Percentiles rank a stretch among this genome's conserved stretches.
phyloP scores from a whole-genome alignment of 2,888 invertebrate species.

The Bombylius major region DNA sequence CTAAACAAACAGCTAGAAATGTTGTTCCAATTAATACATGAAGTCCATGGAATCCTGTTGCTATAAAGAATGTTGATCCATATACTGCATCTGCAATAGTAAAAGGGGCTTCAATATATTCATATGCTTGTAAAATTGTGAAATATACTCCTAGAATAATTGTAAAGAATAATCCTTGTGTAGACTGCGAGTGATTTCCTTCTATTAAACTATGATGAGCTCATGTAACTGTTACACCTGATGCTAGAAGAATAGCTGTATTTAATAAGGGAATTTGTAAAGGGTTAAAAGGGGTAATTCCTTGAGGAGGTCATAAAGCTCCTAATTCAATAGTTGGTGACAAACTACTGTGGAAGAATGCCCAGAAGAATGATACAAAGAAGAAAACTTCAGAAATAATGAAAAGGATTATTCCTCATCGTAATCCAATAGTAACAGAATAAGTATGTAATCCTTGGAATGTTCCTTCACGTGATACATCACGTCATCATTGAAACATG shows the following conservation, averaged over 20 bases:
- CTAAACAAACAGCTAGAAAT: conserved; percentile 41
- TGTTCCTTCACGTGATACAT: conserved; percentile 52
- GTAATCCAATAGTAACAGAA: conserved; percentile 44
- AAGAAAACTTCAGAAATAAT: conserved; percentile 56
- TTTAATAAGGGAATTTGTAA: conserved; percentile 59
- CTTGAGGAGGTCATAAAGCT: conserved; percentile 49
- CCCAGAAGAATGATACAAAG: conserved; percentile 48
- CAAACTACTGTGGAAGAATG: conserved; percentile 32
- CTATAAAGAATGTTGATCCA: conserved; percentile 57
- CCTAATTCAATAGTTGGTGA: conserved; percentile 46
- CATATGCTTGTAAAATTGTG: conserved; percentile 50
- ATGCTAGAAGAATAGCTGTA: conserved; percentile 57
- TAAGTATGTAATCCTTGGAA: conserved; percentile 52
- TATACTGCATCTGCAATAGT: conserved; percentile 48
- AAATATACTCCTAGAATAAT: conserved; percentile 51
- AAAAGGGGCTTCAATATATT: conserved; percentile 53
- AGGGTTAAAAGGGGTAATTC: conserved; percentile 51
- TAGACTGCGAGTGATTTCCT: conserved; percentile 37
- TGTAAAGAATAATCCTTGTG: conserved; percentile 41
- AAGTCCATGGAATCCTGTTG: conserved; percentile 62
- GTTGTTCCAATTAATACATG: conserved; percentile 54
- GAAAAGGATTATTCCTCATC: conserved; percentile 60
- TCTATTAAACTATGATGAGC: conserved; percentile 45
- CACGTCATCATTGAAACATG: conserved; percentile 57
- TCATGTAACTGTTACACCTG: conserved; percentile 56